Evolutionary conservation across 2,113 vertebrate species (phyloP), one percentile per base, ranked within the genome.

Genomic region (Murina feae): DNA sequence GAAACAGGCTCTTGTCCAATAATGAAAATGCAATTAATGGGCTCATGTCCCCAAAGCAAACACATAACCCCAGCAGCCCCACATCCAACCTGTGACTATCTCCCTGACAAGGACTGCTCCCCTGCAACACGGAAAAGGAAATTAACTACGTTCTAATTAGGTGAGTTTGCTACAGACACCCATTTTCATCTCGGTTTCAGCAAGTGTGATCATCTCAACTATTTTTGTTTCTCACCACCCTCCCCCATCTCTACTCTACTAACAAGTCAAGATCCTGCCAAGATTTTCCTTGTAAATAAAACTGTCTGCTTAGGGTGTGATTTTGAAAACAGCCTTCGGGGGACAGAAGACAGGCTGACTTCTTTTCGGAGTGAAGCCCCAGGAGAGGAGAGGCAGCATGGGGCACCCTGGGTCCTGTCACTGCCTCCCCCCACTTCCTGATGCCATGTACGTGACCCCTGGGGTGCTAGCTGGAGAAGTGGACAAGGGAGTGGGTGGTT

Each of bases 101-200:
- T 95, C 85, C 25, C 51, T 8, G 7, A 37, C 89, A 65, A 7
- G n/a, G 78, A 69, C 93, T 79, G 65, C 78, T 89, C 82, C 75
- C 63, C 90, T 90, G 90, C 89, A 96, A 95, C 92, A 47, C 30
- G 28, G 74, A 96, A 96, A 97, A 97, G 96, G 96, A 97, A 98
- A 98, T 98, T 97, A 98, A 98, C 97, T 98, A 81, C 47, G 75
- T 97, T 97, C 97, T 98, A 98, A 98, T 98, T 98, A 97, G 97
- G 97, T 97, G 91, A 97, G 79, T 97, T 98, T 97, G 97, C 97
- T 98, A 96, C 96, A 97, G 98, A 96, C 97, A 97, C 93, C 88
- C 96, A 97, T 98, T 96, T 97, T 96, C 95, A 96, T 97, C 93
- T 98, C 96, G 32, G 94, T 93, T 97, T 97, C 95, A 86, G 97